A percentile compares a stretch with the other conserved stretches of the same genome.
phyloP scores from a whole-genome alignment of 2,888 invertebrate genomes.

The Aphidoletes aphidimyza region DNA sequence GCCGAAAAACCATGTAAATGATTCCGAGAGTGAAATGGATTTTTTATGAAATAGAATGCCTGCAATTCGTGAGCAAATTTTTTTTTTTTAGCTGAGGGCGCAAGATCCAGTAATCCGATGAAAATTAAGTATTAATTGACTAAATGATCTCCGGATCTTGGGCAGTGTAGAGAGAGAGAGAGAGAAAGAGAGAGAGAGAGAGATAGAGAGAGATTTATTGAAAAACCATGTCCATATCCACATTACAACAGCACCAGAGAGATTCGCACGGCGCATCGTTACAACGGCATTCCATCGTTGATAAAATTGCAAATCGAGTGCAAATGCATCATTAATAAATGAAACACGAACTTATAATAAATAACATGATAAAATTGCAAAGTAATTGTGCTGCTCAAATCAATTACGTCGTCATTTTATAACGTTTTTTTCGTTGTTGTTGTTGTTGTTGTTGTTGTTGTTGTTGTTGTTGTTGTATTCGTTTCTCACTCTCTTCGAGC shows the following conservation, averaged over 20 bases:
- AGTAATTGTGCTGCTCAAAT: conserved; percentile 51
- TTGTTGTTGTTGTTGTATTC: too few relatives aligned
- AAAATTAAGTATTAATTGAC: conserved; percentile 35
- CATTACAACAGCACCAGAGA: background rate
- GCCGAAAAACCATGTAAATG: too few relatives aligned
- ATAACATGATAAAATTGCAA: conserved; percentile 45
- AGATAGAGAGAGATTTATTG: background rate
- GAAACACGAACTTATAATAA: conserved; percentile 27
- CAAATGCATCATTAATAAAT: conserved; percentile 29
- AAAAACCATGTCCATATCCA: conserved; percentile 28
- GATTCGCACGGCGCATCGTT: too few relatives aligned
- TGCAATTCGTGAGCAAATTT: too few relatives aligned
- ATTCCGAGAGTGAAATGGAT: too few relatives aligned
- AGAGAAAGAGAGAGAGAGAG: background rate
- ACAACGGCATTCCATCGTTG: conserved; percentile 9
- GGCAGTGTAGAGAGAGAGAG: background rate
- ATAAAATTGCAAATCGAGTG: conserved; percentile 17
- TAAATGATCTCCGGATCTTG: conserved; percentile 19
- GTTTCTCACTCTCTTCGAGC: too few relatives aligned
- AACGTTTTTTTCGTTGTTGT: too few relatives aligned
- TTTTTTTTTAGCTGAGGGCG: too few relatives aligned
- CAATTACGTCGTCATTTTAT: conserved; percentile 43
- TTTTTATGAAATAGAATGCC: too few relatives aligned
- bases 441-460: too few relatives aligned
- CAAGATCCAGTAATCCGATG: too few relatives aligned